Evolutionary conservation across 1,140 invertebrate species (phyloP).

Genomic region (Mya arenaria): DNA sequence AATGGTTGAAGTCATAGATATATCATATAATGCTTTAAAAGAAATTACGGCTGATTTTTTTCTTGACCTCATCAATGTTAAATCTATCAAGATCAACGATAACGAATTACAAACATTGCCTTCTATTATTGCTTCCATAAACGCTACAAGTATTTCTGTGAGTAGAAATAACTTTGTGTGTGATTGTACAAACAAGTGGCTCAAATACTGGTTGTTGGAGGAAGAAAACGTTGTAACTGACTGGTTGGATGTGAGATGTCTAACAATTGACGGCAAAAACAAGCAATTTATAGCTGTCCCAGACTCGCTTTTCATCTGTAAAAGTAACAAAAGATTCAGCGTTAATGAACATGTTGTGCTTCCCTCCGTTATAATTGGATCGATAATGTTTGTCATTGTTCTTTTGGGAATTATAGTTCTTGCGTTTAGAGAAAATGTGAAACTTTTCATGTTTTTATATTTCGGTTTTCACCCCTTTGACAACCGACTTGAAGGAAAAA

Average conservation of each 20-base stretch:
- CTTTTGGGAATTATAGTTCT: neutral
- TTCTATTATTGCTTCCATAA: too few species aligned
- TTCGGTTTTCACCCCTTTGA: neutral
- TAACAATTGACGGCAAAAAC: neutral
- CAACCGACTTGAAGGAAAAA: neutral
- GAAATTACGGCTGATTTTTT: too few species aligned
- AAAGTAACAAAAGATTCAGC: neutral
- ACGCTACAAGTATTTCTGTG: too few species aligned
- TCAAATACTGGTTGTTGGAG: neutral
- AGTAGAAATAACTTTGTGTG: neutral
- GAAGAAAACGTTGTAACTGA: neutral
- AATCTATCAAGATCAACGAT: too few species aligned
- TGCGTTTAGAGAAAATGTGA: neutral
- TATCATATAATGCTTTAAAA: too few species aligned
- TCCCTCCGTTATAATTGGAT: neutral
- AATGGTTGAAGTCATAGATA: too few species aligned
- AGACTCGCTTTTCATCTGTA: neutral
- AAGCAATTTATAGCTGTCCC: constrained; percentile 6
- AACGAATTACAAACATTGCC: too few species aligned
- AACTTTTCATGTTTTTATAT: neutral
- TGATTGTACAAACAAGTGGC: neutral
- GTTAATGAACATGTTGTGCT: constrained; percentile 6
- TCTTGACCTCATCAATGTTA: too few species aligned
- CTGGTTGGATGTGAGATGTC: neutral
- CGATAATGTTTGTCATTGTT: neutral